A percentile compares a stretch with the other conserved stretches of the same genome.
These are phyloP conservation scores for Thyatira batis DNA, from an alignment of 2,888 invertebrate species.

Conservation along the genomic window DNA sequence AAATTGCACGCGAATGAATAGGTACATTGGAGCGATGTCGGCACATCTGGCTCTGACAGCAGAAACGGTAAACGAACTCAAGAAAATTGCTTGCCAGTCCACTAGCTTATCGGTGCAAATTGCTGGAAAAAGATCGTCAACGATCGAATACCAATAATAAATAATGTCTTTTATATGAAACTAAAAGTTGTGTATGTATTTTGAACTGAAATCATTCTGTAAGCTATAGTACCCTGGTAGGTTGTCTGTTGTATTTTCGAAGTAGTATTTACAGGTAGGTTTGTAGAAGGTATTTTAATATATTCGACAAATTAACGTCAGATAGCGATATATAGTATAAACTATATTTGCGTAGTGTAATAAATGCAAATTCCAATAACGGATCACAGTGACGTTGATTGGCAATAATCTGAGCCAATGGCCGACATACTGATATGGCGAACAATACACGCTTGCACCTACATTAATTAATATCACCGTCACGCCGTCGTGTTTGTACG, in stretches of 20 bases:
- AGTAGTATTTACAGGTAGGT: no score
- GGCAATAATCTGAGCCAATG: not conserved
- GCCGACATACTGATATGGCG: not conserved
- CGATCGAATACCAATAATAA: not conserved
- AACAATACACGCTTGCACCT: not conserved
- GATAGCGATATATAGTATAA: not conserved
- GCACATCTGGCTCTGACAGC: conserved; percentile 10
- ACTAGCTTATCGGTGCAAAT: conserved; percentile 5
- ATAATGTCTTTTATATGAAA: not conserved
- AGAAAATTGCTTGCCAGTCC: conserved; percentile 6
- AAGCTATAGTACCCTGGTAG: not conserved
- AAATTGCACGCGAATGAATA: not conserved
- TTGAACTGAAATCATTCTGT: not conserved
- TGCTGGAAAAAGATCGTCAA: conserved; percentile 5
- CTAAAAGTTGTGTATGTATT: not conserved
- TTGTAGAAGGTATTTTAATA: no score
- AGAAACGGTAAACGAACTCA: conserved; percentile 2
- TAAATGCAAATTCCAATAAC: conserved; percentile 4
- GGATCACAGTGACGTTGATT: conserved; percentile 1
- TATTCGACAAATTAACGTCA: no score
- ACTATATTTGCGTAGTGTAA: not conserved
- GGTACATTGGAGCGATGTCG: not conserved
- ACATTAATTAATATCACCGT: conserved; percentile 1
- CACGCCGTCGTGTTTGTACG: not conserved
- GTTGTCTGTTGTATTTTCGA: no score